Percentiles rank a stretch among this genome's conserved stretches.
Conservation (phyloP, 1,140 invertebrate genomes). For the Globodera rostochiensis region DNA sequence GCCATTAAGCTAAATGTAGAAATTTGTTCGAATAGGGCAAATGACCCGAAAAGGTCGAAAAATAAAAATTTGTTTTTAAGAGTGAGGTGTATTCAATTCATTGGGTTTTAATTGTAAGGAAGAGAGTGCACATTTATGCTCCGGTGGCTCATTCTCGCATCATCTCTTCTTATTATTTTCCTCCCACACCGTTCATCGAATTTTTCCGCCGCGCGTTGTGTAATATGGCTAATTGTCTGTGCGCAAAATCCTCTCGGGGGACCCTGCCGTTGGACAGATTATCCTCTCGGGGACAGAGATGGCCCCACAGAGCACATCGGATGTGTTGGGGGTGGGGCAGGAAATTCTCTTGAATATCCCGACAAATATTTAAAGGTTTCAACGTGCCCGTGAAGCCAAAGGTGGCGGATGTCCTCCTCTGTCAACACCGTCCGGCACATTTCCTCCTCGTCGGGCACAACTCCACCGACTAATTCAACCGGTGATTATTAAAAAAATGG, state of each 20-base stretch:
- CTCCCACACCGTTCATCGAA: conserved; percentile 4
- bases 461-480: background rate
- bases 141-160: background rate
- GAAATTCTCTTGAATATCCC: background rate
- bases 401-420: background rate
- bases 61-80: no score
- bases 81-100: no score
- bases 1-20: background rate
- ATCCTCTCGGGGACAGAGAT: background rate
- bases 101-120: no score
- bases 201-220: background rate
- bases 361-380: background rate
- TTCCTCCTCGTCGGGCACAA: background rate
- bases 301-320: background rate
- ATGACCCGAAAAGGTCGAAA: no score
- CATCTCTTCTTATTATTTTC: background rate
- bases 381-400: background rate
- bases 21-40: no score
- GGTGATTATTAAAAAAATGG: background rate
- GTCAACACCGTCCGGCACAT: background rate
- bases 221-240: conserved; percentile 13
- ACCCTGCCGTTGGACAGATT: background rate
- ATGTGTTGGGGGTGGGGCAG: background rate
- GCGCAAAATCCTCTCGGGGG: background rate
- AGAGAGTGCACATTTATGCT: no score